A percentile compares a stretch with the other conserved stretches of the same genome.
Evolutionary conservation across 2,888 invertebrate genomes (phyloP).

Genomic region (Ceramica pisi): DNA sequence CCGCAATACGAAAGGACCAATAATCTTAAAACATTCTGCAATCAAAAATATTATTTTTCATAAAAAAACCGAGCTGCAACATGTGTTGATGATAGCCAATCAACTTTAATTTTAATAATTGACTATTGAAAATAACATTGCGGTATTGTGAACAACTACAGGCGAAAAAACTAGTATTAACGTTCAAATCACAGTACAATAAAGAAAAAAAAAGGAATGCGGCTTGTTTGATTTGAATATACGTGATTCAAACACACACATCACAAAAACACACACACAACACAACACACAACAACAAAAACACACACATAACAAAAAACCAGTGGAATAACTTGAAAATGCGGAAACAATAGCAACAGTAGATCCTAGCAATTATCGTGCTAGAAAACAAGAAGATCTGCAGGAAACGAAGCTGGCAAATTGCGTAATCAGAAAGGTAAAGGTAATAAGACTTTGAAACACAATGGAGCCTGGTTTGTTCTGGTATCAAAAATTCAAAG

Average conservation of each 20-base stretch:
- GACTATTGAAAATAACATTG: constrained; percentile 70
- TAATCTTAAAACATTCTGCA: constrained; percentile 59
- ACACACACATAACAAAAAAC: no score
- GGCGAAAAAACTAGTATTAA: constrained; percentile 61
- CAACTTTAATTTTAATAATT: constrained; percentile 75
- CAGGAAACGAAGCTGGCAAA: neutral
- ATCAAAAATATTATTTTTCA: constrained; percentile 53
- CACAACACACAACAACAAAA: no score
- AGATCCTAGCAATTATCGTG: neutral
- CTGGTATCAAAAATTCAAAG: no score
- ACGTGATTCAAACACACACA: no score
- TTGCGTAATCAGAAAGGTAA: neutral
- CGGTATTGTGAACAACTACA: constrained; percentile 65
- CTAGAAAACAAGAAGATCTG: neutral
- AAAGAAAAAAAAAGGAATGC: constrained; percentile 48
- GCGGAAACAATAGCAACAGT: neutral
- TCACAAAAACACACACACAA: no score
- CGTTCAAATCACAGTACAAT: constrained; percentile 50
- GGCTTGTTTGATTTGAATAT: constrained; percentile 33
- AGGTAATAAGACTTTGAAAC: no score
- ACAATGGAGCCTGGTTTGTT: no score
- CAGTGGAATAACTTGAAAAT: constrained; percentile 14
- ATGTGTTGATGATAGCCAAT: constrained; percentile 70
- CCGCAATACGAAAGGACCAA: constrained; percentile 56
- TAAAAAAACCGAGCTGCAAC: constrained; percentile 66